Conservation (phyloP, 2,797 vertebrate genomes). For the Catamblyrhynchus diadema region DNA sequence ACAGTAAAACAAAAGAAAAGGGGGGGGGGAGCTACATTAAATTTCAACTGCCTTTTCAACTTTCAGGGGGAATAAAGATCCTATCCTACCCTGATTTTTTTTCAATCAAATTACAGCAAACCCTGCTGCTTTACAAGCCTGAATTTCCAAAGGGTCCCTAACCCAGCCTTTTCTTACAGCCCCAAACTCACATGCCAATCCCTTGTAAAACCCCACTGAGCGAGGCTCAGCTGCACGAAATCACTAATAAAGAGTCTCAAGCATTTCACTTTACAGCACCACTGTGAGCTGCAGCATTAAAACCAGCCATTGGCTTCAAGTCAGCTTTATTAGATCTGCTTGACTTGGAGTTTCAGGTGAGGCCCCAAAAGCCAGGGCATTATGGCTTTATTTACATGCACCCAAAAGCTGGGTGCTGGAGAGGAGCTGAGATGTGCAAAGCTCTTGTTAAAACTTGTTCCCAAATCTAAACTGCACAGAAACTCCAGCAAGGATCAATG, state of each 20-base stretch:
- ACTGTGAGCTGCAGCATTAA: slow-evolving; percentile 69
- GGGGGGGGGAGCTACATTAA: neutral
- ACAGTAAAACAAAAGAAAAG: neutral
- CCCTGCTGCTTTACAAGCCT: slow-evolving; percentile 64
- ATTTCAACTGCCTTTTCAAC: neutral
- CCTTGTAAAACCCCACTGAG: slow-evolving; percentile 73
- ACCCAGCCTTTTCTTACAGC: slow-evolving; percentile 60
- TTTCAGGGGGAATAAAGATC: slow-evolving; percentile 52
- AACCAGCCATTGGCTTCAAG: slow-evolving; percentile 62
- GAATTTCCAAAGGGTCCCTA: slow-evolving; percentile 60
- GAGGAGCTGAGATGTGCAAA: neutral
- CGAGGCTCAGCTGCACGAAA: slow-evolving; percentile 79
- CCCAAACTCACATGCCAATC: slow-evolving; percentile 56
- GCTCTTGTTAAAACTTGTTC: neutral
- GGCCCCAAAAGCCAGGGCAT: neutral
- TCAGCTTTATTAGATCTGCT: slow-evolving; percentile 69
- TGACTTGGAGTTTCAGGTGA: slow-evolving; percentile 69
- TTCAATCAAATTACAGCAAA: slow-evolving; percentile 64
- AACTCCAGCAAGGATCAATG: neutral
- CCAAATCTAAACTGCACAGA: neutral
- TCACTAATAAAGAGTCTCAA: slow-evolving; percentile 76
- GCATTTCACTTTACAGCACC: slow-evolving; percentile 74
- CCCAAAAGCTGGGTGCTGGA: neutral
- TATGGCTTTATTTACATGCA: neutral
- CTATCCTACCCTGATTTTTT: slow-evolving; percentile 48